Base-by-base conservation (phyloP, 1,140 invertebrate species). In the Pogonomyrmex barbatus region DNA sequence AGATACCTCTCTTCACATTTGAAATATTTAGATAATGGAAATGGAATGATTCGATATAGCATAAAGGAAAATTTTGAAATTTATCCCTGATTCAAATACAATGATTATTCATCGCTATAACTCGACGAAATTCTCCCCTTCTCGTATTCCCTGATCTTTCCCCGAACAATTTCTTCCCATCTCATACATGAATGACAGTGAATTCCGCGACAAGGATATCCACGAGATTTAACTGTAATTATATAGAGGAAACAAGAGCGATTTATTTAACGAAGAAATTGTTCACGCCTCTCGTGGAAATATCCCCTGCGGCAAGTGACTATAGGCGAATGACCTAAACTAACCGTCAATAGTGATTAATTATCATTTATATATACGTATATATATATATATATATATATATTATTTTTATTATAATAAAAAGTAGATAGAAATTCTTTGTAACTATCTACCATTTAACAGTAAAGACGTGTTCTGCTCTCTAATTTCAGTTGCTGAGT, bases 401-500 rank as follows among this genome's bases (percentile, higher is more conserved):
- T 82, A 83, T 88, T 88, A 89, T 87, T 71, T 86, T 89, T n/a
- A n/a, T 87, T 81, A 89, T 92, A 91, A 92, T 91, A 92, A 91
- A 93, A 92, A 92, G 90, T 91, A n/a, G 82, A 86, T 89, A n/a
- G 91, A 92, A 91, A 92, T 89, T 89, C 73, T 78, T 92, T 89
- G 90, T 92, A 92, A 89, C 91, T 92, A 93, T 91, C 89, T 92
- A 92, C 84, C 89, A 87, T 89, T 91, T 91, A 90, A 93, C 89
- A 91, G 87, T 71, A 88, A 91, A 87, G 85, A 90, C 88, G 88
- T 73, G 52, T 77, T 62, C 84, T 58, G 33, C 39, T 50, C 54
- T 82, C 9, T 33, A 45, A 67, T 84, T 71, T 73, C 14, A 47
- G 54, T 88, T 87, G 14, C 17, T 17, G 39, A 58, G 60, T 56